A percentile compares a stretch with the other conserved stretches of the same genome.
These are phyloP conservation scores for Pachyseris speciosa DNA, from an alignment of 64 coral and sea anemone genomes.

Conservation along the genomic window DNA sequence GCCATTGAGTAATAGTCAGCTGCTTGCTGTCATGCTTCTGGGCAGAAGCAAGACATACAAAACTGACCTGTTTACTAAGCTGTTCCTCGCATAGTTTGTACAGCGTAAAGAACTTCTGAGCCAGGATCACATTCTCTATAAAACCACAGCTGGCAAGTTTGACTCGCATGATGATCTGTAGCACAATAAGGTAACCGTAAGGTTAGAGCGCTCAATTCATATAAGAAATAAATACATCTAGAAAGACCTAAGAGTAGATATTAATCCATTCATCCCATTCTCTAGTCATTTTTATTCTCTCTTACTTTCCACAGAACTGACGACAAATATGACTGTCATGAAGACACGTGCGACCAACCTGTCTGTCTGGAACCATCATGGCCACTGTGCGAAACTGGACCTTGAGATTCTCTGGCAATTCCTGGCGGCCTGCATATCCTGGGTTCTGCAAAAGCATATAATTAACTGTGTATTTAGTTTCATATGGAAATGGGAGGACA, in stretches of 20 bases:
- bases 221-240: too few species aligned
- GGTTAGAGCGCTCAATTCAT: too few species aligned
- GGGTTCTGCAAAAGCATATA: slow-evolving; percentile 69
- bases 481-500: too few species aligned
- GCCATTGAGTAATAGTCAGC: too few species aligned
- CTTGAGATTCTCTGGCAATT: slow-evolving; percentile 96
- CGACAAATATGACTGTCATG: neutral
- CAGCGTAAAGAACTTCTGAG: slow-evolving; percentile 93
- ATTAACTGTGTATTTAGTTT: too few species aligned
- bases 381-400: slow-evolving; percentile 97
- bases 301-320: too few species aligned
- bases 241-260: too few species aligned
- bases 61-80: slow-evolving; percentile 85
- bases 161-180: slow-evolving; percentile 96
- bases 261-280: too few species aligned
- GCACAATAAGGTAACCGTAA: neutral
- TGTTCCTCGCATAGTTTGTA: slow-evolving; percentile 98
- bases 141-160: slow-evolving; percentile 97
- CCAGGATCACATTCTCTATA: slow-evolving; percentile 94
- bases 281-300: too few species aligned
- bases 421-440: slow-evolving; percentile 93
- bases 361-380: slow-evolving; percentile 98
- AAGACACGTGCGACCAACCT: neutral
- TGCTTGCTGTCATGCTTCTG: too few species aligned
- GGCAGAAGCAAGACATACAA: neutral